Evolutionary conservation across 2,888 invertebrate species (phyloP).

Genomic region (Ramazzottius varieornatus): DNA sequence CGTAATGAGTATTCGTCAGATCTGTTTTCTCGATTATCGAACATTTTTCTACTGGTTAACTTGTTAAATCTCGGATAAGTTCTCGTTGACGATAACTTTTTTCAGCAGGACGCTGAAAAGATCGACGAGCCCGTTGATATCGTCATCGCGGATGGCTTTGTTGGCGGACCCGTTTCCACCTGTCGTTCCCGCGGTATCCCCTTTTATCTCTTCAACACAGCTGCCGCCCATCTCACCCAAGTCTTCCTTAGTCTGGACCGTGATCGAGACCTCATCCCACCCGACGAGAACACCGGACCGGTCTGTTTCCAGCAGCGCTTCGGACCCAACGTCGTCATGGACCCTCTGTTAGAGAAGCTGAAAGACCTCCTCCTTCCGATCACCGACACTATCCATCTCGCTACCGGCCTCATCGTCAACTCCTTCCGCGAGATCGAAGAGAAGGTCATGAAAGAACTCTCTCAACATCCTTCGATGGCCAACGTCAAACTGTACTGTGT

Average conservation of each 20-base stretch:
- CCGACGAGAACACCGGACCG: background rate
- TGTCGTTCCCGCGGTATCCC: background rate
- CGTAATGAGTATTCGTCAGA: too few species aligned
- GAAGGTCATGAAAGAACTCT: background rate
- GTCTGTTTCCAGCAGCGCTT: background rate
- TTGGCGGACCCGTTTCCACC: background rate
- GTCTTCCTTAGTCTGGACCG: background rate
- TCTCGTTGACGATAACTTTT: too few species aligned
- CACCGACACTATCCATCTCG: background rate
- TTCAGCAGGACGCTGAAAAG: too few species aligned
- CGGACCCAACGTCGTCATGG: background rate
- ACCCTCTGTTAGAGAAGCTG: background rate
- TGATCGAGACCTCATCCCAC: background rate
- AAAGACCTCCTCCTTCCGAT: background rate
- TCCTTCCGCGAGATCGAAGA: background rate
- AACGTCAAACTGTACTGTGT: background rate
- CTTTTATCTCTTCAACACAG: background rate
- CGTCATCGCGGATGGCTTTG: background rate
- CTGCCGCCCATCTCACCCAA: background rate
- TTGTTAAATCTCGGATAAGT: too few species aligned
- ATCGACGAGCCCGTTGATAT: background rate
- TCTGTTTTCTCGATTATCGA: too few species aligned
- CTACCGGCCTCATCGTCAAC: background rate
- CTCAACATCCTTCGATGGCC: background rate
- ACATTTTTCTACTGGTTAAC: too few species aligned